phyloP scores from a whole-genome alignment of 2,888 invertebrate species.

The Gymnosoma rotundatum region DNA sequence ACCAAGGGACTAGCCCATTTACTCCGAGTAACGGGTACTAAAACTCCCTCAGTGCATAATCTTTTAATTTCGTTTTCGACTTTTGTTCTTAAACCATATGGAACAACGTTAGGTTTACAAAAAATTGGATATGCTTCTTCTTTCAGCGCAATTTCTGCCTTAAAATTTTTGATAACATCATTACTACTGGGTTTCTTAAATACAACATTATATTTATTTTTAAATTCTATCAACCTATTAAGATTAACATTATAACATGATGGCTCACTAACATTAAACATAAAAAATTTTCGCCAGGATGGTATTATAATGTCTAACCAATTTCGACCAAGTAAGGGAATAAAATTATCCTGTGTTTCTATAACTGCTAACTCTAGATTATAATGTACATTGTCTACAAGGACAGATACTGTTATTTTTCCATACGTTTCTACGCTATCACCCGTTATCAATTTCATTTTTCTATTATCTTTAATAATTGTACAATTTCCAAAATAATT shows the following conservation, averaged over 20 bases:
- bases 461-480: slow-evolving; percentile 15
- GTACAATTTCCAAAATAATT: slow-evolving; percentile 23
- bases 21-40: slow-evolving; percentile 52
- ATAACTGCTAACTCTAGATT: slow-evolving; percentile 42
- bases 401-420: slow-evolving; percentile 5
- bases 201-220: slow-evolving; percentile 11
- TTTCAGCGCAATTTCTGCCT: slow-evolving; percentile 46
- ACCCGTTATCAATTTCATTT: slow-evolving; percentile 45
- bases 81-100: slow-evolving; percentile 43
- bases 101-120: slow-evolving; percentile 44
- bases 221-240: slow-evolving; percentile 1
- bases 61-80: slow-evolving; percentile 54
- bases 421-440: slow-evolving; percentile 13
- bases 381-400: slow-evolving; percentile 5
- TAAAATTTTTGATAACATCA: slow-evolving; percentile 38
- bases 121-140: slow-evolving; percentile 33
- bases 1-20: slow-evolving; percentile 63
- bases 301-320: slow-evolving; percentile 39
- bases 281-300: slow-evolving; percentile 21
- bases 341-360: slow-evolving; percentile 22
- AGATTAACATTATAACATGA: slow-evolving; percentile 2
- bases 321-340: slow-evolving; percentile 30
- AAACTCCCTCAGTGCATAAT: slow-evolving; percentile 40
- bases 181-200: slow-evolving; percentile 11
- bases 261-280: neutral